Evolutionary conservation across 2,797 vertebrate genomes (phyloP).

Genomic region (Coilia nasus): DNA sequence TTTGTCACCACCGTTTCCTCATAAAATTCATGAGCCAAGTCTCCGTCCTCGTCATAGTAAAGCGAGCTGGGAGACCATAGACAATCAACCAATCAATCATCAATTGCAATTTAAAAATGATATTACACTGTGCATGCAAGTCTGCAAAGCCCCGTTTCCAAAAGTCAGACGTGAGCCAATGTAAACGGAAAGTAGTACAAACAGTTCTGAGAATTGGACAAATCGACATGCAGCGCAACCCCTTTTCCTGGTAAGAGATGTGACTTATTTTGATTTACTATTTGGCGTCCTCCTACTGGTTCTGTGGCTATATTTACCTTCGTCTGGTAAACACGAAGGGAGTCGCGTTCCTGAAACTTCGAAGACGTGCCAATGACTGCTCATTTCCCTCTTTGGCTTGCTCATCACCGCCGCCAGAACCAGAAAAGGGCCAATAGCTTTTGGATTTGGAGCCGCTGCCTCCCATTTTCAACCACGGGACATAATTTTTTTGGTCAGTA

Average conservation of each 20-base stretch:
- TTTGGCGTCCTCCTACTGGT: background rate
- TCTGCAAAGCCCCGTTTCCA: background rate
- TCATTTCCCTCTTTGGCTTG: conserved; percentile 79
- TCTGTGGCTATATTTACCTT: conserved; percentile 75
- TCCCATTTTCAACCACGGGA: conserved; percentile 87
- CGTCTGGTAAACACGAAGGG: conserved; percentile 92
- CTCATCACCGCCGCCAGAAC: conserved; percentile 77
- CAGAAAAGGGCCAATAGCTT: conserved; percentile 92
- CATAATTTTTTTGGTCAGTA: conserved; percentile 77
- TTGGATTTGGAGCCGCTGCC: conserved; percentile 90
- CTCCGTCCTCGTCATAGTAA: conserved; percentile 96
- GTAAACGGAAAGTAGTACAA: background rate
- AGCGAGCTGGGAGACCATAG: conserved; percentile 79
- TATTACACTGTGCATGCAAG: background rate
- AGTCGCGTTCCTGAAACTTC: conserved; percentile 79
- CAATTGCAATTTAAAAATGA: background rate
- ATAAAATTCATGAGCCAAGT: conserved; percentile 98
- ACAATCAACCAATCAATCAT: background rate
- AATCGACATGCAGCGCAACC: background rate
- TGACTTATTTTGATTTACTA: background rate
- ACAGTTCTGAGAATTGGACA: background rate
- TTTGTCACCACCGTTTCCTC: conserved; percentile 96
- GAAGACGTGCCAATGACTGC: conserved; percentile 81
- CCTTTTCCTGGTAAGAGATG: background rate
- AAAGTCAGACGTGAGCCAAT: background rate